Percentiles rank a stretch among this genome's conserved stretches.
phyloP scores from a whole-genome alignment of 2,797 vertebrate species.

The Columba guinea region DNA sequence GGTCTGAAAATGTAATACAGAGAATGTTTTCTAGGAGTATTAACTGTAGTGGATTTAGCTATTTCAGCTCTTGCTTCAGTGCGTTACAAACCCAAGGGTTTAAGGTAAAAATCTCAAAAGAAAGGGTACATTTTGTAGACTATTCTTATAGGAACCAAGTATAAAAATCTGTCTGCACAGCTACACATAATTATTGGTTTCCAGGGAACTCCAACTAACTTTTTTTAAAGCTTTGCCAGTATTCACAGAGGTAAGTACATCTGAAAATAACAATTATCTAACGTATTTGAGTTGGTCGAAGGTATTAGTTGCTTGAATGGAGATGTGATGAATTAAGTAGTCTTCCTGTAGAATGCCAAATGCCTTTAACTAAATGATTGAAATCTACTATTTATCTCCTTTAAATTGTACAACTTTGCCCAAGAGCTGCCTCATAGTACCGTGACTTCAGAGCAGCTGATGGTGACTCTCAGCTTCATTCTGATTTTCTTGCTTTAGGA shows the following conservation, averaged over 20 bases:
- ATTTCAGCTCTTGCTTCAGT: slow-evolving; percentile 30
- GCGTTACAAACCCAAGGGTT: slow-evolving; percentile 13
- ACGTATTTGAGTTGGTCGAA: slow-evolving; percentile 4
- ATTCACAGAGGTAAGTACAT: slow-evolving; percentile 43
- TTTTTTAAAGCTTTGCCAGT: slow-evolving; percentile 61
- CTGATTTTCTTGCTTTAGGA: neutral
- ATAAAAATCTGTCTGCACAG: slow-evolving; percentile 27
- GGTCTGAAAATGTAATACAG: slow-evolving; percentile 6
- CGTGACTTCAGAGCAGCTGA: neutral
- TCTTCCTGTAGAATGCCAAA: slow-evolving; percentile 8
- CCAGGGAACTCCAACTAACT: slow-evolving; percentile 32
- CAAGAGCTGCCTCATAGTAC: neutral
- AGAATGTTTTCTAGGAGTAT: slow-evolving; percentile 11
- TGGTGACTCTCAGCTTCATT: neutral
- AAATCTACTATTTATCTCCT: neutral
- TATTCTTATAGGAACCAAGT: neutral
- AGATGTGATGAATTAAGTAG: slow-evolving; percentile 25
- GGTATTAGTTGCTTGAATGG: slow-evolving; percentile 22
- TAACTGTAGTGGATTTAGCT: slow-evolving; percentile 18
- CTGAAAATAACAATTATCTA: slow-evolving; percentile 52
- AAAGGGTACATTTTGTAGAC: slow-evolving; percentile 22
- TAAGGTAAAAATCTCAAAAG: slow-evolving; percentile 37
- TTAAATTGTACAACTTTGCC: neutral
- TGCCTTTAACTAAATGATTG: neutral
- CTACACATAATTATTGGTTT: slow-evolving; percentile 28